Conservation (phyloP, 2,797 vertebrate genomes). For the Aldrovandia affinis region DNA sequence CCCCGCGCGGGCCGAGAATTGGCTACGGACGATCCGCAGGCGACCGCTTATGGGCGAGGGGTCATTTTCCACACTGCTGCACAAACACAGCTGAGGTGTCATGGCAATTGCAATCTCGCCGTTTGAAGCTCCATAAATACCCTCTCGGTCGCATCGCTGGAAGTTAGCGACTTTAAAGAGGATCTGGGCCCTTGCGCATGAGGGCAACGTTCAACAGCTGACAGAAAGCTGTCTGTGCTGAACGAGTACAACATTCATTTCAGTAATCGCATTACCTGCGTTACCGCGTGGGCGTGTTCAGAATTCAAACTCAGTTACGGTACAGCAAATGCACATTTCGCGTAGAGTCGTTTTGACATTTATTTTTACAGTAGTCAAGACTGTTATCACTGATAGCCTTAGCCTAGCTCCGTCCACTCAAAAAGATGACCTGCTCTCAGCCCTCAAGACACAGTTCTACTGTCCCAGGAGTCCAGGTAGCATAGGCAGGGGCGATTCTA, state of each 20-base stretch:
- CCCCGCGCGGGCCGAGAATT: background rate
- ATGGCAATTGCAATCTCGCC: background rate
- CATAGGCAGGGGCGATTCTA: too few relatives aligned
- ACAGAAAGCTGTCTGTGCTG: background rate
- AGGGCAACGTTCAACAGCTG: background rate
- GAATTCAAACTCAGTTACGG: too few relatives aligned
- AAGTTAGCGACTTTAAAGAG: background rate
- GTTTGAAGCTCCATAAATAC: background rate
- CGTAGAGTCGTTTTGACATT: too few relatives aligned
- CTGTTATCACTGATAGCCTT: too few relatives aligned
- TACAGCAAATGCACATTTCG: too few relatives aligned
- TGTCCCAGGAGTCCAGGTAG: too few relatives aligned
- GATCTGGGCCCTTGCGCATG: background rate
- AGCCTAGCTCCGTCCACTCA: too few relatives aligned
- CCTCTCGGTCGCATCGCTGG: background rate
- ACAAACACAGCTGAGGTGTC: background rate
- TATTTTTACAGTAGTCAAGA: too few relatives aligned
- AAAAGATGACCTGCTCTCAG: too few relatives aligned
- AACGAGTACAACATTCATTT: background rate
- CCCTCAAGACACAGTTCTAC: too few relatives aligned
- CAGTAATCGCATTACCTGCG: background rate
- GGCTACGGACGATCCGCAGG: background rate
- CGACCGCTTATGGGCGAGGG: background rate
- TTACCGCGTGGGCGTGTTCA: background rate
- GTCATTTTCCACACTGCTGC: background rate